Evolutionary conservation across 2,113 vertebrate genomes (phyloP).

Genomic region (Tringa solitaria): DNA sequence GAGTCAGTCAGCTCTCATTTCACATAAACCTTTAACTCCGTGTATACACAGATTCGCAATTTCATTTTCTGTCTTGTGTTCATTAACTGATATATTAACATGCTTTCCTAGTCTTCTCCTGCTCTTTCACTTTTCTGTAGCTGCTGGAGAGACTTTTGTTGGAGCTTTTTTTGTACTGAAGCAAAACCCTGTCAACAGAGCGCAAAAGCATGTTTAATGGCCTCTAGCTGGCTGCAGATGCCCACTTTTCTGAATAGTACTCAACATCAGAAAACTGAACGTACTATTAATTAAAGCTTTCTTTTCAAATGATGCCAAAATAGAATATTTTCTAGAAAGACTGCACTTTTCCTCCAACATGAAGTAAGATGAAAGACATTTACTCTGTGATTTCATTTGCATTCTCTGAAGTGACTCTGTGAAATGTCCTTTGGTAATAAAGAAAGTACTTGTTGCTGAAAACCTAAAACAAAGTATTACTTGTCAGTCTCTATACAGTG

Average conservation of each 20-base stretch:
- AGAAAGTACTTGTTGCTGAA: constrained; percentile 39
- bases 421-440: constrained; percentile 45
- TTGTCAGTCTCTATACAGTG: background rate
- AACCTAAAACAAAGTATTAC: constrained; percentile 36
- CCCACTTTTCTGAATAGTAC: constrained; percentile 57
- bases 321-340: constrained; percentile 41
- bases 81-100: constrained; percentile 39
- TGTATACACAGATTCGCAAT: background rate
- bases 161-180: constrained; percentile 18
- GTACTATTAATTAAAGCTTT: constrained; percentile 58
- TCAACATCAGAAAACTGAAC: constrained; percentile 61
- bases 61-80: background rate
- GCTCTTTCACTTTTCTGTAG: constrained; percentile 34
- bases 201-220: constrained; percentile 58
- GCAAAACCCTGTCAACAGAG: constrained; percentile 58
- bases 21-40: background rate
- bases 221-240: constrained; percentile 58
- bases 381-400: constrained; percentile 57
- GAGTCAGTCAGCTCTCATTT: background rate
- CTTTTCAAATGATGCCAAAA: constrained; percentile 52
- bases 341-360: constrained; percentile 5
- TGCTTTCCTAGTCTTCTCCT: constrained; percentile 27
- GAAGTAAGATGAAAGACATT: constrained; percentile 51
- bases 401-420: constrained; percentile 63
- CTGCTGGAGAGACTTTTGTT: constrained; percentile 60